Evolutionary conservation across 1,140 invertebrate genomes (phyloP), one percentile per base, ranked within the genome.

Genomic region (Caerostris darwini): DNA sequence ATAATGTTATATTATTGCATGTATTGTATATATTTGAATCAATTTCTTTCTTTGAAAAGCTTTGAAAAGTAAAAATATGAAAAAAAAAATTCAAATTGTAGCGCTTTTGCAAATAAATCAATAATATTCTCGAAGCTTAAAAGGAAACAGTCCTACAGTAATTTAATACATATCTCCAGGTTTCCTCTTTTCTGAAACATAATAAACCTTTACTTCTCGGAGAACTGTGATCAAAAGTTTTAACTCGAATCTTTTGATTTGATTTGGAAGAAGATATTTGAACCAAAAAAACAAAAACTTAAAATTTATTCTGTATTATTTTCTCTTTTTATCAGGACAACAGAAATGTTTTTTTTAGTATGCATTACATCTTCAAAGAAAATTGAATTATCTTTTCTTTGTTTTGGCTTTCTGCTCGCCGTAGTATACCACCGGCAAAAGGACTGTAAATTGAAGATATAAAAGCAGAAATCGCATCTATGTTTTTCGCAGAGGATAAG

Each of bases 331-430:
- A 77, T 8, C 8, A 50, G 8, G 4, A 50, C 34, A 50, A 3
- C 34, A 14, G 34, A 53, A 50, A 77, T 12, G 50, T 34, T 34
- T 50, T 10, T 77, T 77, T 77, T 50, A 53, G 71, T 8, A 53
- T 53, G 50, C 71, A 77, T 77, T 50, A 77, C 34, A 77, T 12
- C 12, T 77, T 12, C 50, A 10, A 34, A 77, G 50, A 77, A 77
- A 77, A 77, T 77, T 50, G 34, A 77, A 77, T 77, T 53, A 77
- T 53, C 8, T 77, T 77, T 77, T 77, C 71, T 50, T 53, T 77
- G 61, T 77, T 50, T 77, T 50, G 50, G 50, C 12, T 50, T 34
- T 34, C 2, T 34, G 34, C 34, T 34, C 34, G 34, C 34, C 34
- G 34, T 34, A 34, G 34, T 34, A 34, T 34, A 34, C 34, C 34